These are phyloP conservation scores for Ciconia boyciana DNA, from an alignment of 2,113 vertebrate genomes.

Conservation along the genomic window DNA sequence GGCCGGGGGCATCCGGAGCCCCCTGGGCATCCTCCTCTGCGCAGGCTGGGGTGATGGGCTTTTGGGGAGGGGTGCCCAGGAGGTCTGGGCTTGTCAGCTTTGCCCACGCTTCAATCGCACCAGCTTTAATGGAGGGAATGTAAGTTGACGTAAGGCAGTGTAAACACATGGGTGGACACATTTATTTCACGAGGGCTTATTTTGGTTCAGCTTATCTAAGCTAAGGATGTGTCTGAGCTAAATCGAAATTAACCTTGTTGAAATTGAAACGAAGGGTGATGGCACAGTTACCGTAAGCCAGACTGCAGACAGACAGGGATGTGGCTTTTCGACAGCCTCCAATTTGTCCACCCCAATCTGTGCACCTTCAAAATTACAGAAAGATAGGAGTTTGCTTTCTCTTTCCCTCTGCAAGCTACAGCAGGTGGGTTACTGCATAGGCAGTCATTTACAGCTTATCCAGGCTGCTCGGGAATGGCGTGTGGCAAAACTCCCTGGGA, in stretches of 20 bases:
- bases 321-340: not conserved
- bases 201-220: not conserved
- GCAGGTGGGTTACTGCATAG: not conserved
- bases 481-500: not conserved
- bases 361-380: not conserved
- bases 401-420: not conserved
- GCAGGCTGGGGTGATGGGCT: fast-evolving
- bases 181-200: not conserved
- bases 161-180: not conserved
- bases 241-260: not conserved
- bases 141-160: not conserved
- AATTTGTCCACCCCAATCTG: not conserved
- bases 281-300: not conserved
- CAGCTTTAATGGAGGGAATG: not conserved
- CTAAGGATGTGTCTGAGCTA: not conserved
- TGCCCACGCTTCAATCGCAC: not conserved
- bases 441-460: not conserved
- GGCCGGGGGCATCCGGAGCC: fast-evolving
- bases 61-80: not conserved
- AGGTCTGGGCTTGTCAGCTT: not conserved
- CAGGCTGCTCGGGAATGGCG: not conserved
- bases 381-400: not conserved
- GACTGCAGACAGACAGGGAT: not conserved
- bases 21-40: not conserved
- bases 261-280: not conserved